Conservation (phyloP, 2,797 vertebrate genomes). For the Picus viridis region DNA sequence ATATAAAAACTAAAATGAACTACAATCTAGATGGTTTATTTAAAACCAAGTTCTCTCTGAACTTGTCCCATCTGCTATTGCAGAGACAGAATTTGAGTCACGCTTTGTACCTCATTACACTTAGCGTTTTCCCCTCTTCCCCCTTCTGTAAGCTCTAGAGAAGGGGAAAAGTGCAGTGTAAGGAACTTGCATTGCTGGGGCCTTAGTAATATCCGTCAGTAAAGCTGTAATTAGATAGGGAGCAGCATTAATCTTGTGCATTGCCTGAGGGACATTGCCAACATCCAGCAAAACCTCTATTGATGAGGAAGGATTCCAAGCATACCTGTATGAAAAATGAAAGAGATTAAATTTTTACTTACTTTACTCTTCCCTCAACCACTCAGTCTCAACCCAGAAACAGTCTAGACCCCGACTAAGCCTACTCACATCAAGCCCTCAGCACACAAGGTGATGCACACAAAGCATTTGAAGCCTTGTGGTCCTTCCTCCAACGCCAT, state of each 20-base stretch:
- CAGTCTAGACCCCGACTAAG: background rate
- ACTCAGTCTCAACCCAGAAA: background rate
- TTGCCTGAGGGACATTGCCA: slow-evolving; percentile 71
- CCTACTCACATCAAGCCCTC: background rate
- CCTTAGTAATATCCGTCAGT: slow-evolving; percentile 84
- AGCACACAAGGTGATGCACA: background rate
- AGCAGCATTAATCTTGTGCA: slow-evolving; percentile 79
- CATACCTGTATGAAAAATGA: slow-evolving; percentile 71
- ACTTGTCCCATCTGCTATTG: background rate
- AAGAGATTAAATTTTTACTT: slow-evolving; percentile 63
- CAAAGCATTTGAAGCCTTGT: background rate
- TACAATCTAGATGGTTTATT: slow-evolving; percentile 60
- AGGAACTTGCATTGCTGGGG: slow-evolving; percentile 75
- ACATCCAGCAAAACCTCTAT: slow-evolving; percentile 70
- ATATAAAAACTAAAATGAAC: too few species aligned
- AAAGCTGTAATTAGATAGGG: slow-evolving; percentile 88
- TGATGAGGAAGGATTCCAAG: slow-evolving; percentile 79
- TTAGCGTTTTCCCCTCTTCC: slow-evolving; percentile 1
- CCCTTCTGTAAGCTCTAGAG: slow-evolving; percentile 19
- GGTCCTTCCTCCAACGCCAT: background rate
- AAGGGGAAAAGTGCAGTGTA: slow-evolving; percentile 58
- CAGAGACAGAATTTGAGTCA: slow-evolving; percentile 58
- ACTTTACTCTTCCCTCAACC: slow-evolving; percentile 32
- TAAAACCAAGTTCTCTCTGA: slow-evolving; percentile 53
- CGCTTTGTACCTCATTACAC: slow-evolving; percentile 39